A percentile compares a stretch with the other conserved stretches of the same genome.
phyloP scores from a whole-genome alignment of 53 echinoderm and acorn worm genomes.

The Holothuria scabra region DNA sequence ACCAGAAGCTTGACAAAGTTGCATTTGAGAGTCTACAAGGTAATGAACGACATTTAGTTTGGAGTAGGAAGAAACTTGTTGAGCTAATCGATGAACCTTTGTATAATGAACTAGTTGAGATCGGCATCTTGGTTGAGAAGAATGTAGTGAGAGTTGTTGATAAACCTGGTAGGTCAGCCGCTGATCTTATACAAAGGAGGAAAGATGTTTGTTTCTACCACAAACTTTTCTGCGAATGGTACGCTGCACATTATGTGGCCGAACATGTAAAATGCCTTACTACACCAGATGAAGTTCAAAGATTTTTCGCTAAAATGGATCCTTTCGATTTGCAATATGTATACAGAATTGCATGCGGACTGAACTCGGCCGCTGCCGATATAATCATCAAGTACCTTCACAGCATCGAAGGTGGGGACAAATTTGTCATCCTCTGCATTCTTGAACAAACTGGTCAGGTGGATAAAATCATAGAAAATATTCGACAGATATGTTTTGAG shows the following conservation, averaged over 20 bases:
- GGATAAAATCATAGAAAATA: neutral
- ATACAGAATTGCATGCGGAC: neutral
- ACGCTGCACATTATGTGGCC: conserved; percentile 13
- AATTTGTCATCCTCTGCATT: neutral
- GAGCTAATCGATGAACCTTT: neutral
- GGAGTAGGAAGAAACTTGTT: neutral
- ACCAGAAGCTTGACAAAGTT: neutral
- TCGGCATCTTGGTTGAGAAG: conserved; percentile 15
- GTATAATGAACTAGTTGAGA: neutral
- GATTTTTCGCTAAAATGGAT: neutral
- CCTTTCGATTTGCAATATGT: conserved; percentile 15
- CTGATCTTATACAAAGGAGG: neutral
- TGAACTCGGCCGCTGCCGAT: neutral
- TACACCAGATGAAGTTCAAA: too few relatives aligned
- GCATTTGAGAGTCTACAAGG: conserved; percentile 14
- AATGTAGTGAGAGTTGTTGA: too few relatives aligned
- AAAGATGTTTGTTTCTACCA: neutral
- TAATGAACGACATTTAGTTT: neutral
- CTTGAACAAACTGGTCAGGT: conserved; percentile 15
- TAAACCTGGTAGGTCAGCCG: too few relatives aligned
- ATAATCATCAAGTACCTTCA: neutral
- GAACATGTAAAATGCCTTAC: too few relatives aligned
- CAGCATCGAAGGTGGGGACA: neutral
- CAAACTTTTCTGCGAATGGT: conserved; percentile 31
- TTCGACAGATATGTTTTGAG: neutral